These are phyloP conservation scores for Drosophila serrata DNA, from an alignment of 1,140 invertebrate species.

Conservation along the genomic window DNA sequence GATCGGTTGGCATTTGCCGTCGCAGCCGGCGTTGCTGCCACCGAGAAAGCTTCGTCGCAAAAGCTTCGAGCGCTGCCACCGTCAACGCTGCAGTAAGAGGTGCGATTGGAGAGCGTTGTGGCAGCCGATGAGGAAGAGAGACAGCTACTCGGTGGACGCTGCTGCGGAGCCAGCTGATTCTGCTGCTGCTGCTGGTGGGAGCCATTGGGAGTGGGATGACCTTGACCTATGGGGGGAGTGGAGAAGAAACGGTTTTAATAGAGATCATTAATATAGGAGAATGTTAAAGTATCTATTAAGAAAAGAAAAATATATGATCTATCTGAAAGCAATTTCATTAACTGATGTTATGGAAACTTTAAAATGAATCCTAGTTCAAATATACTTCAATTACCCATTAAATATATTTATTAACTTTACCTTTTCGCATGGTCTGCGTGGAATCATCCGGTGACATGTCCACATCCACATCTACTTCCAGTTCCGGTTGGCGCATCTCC, in stretches of 20 bases:
- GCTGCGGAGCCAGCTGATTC: constrained; percentile 65
- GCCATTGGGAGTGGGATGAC: constrained; percentile 39
- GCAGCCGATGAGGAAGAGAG: constrained; percentile 73
- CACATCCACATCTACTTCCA: constrained; percentile 52
- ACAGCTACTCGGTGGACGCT: constrained; percentile 53
- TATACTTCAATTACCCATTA: too few species aligned
- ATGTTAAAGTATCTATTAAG: too few species aligned
- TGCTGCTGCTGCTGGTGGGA: constrained; percentile 32
- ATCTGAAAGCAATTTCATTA: too few species aligned
- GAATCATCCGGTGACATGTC: constrained; percentile 88
- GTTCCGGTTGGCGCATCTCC: constrained; percentile 72
- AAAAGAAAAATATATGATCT: not conserved
- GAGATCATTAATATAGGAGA: not conserved
- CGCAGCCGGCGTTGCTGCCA: constrained; percentile 35
- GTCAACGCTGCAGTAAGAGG: constrained; percentile 82
- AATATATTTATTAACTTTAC: not conserved
- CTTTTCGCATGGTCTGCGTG: constrained; percentile 83
- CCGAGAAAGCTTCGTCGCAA: constrained; percentile 77
- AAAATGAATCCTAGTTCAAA: too few species aligned
- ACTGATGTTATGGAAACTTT: too few species aligned
- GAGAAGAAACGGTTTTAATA: not conserved
- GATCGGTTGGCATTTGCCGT: constrained; percentile 38
- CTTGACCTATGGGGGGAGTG: constrained; percentile 64
- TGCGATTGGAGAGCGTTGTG: constrained; percentile 83
- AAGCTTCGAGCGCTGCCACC: constrained; percentile 79